These are phyloP conservation scores for Karalla daura DNA, from an alignment of 2,797 vertebrate genomes.

Conservation along the genomic window DNA sequence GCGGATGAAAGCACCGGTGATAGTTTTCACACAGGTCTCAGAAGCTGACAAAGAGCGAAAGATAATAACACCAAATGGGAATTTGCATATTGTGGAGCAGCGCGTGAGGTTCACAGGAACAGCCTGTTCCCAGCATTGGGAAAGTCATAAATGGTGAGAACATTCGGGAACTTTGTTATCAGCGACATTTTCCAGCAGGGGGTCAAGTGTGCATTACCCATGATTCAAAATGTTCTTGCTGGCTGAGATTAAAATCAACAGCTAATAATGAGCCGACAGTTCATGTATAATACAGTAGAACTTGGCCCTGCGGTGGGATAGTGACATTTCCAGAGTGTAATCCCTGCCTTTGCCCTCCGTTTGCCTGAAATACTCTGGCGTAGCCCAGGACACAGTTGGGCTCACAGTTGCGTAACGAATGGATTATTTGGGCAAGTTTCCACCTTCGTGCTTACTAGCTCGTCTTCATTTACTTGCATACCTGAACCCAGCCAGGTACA, in stretches of 20 bases:
- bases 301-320: too few relatives aligned
- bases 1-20: constrained; percentile 11
- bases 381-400: too few relatives aligned
- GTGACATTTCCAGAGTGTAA: too few relatives aligned
- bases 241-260: neutral
- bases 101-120: constrained; percentile 1
- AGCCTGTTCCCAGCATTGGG: neutral
- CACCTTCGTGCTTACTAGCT: too few relatives aligned
- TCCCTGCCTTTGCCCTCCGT: too few relatives aligned
- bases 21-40: constrained; percentile 23
- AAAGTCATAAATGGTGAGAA: constrained; percentile 14
- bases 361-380: too few relatives aligned
- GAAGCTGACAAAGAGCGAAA: constrained; percentile 40
- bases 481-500: too few relatives aligned
- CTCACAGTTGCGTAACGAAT: too few relatives aligned
- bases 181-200: constrained; percentile 4
- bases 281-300: too few relatives aligned
- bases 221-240: constrained; percentile 9
- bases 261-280: neutral
- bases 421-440: too few relatives aligned
- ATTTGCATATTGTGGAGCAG: constrained; percentile 56
- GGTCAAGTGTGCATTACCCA: constrained; percentile 18
- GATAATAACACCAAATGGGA: constrained; percentile 56
- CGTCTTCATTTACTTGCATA: too few relatives aligned
- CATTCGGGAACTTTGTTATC: neutral